Base-by-base conservation (phyloP, 2,113 vertebrate species). In the Calypte anna region DNA sequence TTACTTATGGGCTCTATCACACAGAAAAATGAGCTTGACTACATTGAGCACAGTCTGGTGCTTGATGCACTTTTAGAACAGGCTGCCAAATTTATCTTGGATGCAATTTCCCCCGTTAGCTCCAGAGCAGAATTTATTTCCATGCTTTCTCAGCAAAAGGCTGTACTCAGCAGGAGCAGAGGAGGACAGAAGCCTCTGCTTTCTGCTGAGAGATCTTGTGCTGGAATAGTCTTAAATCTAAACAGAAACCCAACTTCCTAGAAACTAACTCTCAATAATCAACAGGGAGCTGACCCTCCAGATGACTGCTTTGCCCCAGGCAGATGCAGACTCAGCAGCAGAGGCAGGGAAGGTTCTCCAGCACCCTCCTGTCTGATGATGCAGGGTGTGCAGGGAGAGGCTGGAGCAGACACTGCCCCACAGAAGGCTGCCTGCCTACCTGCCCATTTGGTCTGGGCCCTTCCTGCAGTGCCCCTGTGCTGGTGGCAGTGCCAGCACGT, bases 111-210 rank as follows among this genome's bases (percentile, higher is more conserved):
- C 58, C 63, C 59, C 20, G 40, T 80, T 88, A 83, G 86, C 70
- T 88, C 64, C 74, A 63, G 81, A 88, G 2, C 63, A 72, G 59
- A 73, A 59, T 50, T 93, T 81, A 76, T 63, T 83, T 38, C 77
- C 77, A 48, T n/a, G 64, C 88, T 57, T 86, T 67, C 86, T 96
- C 92, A 88, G 91, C 92, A 88, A 83, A 90, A 86, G 72, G 17
- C 25, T 75, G 59, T 14, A 10, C 55, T 83, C 82, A 74, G 22
- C 54, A n/a, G 0, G 23, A 75, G 69, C 55, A 50, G 55, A 55
- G 33, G 31, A 90, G 64, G 77, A 81, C 66, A 86, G 44, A 72
- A 83, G 9, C 33, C 73, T 77, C 77, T 22, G 50, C 57, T 54
- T 72, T 14, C 68, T 57, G 33, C 80, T 67, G 59, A 31, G 62